Base-by-base conservation (phyloP, 2,888 invertebrate species). In the Orthosia gothica region DNA sequence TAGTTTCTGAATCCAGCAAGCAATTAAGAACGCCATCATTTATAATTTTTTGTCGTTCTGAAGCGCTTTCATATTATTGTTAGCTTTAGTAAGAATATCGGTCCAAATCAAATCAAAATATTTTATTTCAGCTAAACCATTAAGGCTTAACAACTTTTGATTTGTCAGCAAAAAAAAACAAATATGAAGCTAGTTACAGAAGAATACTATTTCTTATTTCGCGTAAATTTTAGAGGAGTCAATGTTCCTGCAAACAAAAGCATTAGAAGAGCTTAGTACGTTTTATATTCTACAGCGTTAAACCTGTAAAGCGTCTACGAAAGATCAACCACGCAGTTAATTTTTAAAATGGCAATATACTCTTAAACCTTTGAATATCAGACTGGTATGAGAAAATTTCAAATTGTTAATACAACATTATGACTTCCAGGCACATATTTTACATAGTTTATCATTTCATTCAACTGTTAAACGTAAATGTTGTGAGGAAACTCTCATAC, bases 391-490 rank as follows among this genome's bases (percentile, higher is more conserved):
- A 63, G 47, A 62, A 47, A 47, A 58, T 61, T 50, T 54, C 18
- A 40, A 61, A 47, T 5, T 50, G 11, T 61, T 61, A 9, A 5
- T 57, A n/a, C 16, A 45, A 9, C 40, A 49, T 57, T 52, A 52
- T 18, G 16, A 45, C 55, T 58, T 45, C 13, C 20, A 58, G 5
- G 40, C 26, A 54, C 32, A 57, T 50, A 63, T 52, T 72, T 50
- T 26, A 73, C 26, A 50, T 16, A 45, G 7, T 69, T 65, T 49
- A 69, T 65, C n/a, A 23, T 45, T 52, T 20, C 47, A 69, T 76
- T 82, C 59, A 69, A 67, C 13, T 75, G 54, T 63, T 58, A 23
- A 49, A 50, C 20, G 13, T 50, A 26, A 45, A 32, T 49, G 18
- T 23, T 45, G 50, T 52, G 45, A 67, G n/a, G 45, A 23, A 77